Conservation (phyloP, 2,888 invertebrate species). For the Hesperia comma region DNA sequence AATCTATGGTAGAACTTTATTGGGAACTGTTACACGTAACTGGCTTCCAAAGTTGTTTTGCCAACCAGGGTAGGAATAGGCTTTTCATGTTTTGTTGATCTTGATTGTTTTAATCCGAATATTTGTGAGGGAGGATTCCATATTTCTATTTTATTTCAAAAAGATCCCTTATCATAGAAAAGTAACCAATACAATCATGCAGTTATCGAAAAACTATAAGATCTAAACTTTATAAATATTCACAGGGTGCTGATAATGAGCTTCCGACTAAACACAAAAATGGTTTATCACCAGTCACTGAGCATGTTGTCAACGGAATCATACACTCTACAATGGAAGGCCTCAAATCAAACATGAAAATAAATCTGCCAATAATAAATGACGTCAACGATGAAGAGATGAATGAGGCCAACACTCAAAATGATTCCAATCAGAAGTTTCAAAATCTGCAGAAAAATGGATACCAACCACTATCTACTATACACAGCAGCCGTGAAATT, state of each 20-base stretch:
- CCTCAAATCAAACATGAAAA: slow-evolving; percentile 77
- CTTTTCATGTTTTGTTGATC: too few species aligned
- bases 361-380: slow-evolving; percentile 75
- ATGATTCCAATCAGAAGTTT: slow-evolving; percentile 50
- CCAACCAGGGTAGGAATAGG: too few species aligned
- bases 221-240: slow-evolving; percentile 27
- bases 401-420: slow-evolving; percentile 58
- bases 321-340: slow-evolving; percentile 77
- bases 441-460: slow-evolving; percentile 66
- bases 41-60: too few species aligned
- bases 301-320: slow-evolving; percentile 72
- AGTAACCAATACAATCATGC: too few species aligned
- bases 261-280: slow-evolving; percentile 72
- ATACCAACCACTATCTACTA: slow-evolving; percentile 66
- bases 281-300: slow-evolving; percentile 75
- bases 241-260: slow-evolving; percentile 74
- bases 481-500: slow-evolving; percentile 72
- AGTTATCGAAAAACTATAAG: background rate
- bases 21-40: too few species aligned
- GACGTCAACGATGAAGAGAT: slow-evolving; percentile 81
- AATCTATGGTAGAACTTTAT: too few species aligned
- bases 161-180: too few species aligned
- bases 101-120: too few species aligned
- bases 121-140: too few species aligned
- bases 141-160: too few species aligned